Conservation (phyloP, 2,888 invertebrate species). For the Epinotia ramella region DNA sequence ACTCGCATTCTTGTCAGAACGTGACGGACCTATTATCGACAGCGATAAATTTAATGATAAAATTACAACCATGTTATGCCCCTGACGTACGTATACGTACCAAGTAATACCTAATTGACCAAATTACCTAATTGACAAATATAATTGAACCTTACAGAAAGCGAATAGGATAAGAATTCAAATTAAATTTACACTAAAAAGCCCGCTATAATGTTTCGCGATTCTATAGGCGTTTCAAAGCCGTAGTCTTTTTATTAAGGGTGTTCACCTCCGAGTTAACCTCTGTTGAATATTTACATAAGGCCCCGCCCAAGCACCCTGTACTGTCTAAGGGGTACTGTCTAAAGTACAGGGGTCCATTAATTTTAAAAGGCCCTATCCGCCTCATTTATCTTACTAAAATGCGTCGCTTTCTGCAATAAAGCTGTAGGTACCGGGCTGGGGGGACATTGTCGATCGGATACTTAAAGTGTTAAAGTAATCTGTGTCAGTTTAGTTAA, state of each 20-base stretch:
- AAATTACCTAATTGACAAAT: background rate
- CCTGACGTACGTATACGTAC: too few relatives aligned
- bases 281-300: conserved; percentile 45
- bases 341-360: conserved; percentile 12
- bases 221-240: conserved; percentile 34
- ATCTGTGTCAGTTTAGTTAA: background rate
- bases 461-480: conserved; percentile 28
- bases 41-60: too few relatives aligned
- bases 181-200: conserved; percentile 17
- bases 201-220: conserved; percentile 15
- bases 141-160: background rate
- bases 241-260: conserved; percentile 42
- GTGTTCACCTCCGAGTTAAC: conserved; percentile 44
- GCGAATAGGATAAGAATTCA: background rate
- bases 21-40: too few relatives aligned
- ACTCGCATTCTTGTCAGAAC: too few relatives aligned
- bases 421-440: background rate
- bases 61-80: too few relatives aligned
- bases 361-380: background rate
- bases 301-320: conserved; percentile 44
- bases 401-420: background rate
- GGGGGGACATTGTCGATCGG: conserved; percentile 22
- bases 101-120: too few relatives aligned
- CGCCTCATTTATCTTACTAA: background rate
- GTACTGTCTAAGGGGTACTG: conserved; percentile 25